Base-by-base conservation (phyloP, 2,113 vertebrate species). In the Noctilio leporinus region DNA sequence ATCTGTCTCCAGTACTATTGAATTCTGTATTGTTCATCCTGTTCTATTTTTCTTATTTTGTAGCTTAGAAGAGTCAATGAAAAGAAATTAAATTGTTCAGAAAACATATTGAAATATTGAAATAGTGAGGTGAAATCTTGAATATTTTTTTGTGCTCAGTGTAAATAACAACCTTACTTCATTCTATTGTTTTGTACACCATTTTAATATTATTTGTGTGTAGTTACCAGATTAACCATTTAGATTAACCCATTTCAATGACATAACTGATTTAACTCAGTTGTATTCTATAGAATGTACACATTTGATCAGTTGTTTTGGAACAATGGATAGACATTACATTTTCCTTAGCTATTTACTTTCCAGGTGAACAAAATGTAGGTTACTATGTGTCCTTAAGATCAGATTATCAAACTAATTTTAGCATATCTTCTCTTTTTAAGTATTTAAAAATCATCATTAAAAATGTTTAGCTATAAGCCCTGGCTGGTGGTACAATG, bases 381-480 rank as follows among this genome's bases (percentile, higher is more conserved):
- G 4, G 0, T 55, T 92, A 45, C 0, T 55, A n/a, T 45, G 22
- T 89, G 89, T 86, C n/a, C 38, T 87, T 84, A 76, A 95, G 89
- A 47, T 84, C 2, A 43, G 3, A 67, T 72, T 62, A 53, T 45
- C 2, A 49, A 69, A 65, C 4, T 19, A n/a, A n/a, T n/a, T n/a
- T n/a, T n/a, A n/a, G 2, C 72, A 22, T 12, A 16, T 91, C 16
- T 47, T 65, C 8, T 62, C 2, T 62, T 95, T 77, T 94, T 80
- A 94, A 88, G 82, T 91, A 94, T 82, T 93, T 83, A 91, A 75
- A 91, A 88, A 16, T 57, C 24, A 7, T 91, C 40, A 73, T 47
- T 2, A 90, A 87, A 93, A 75, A 51, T 92, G 4, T 73, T 93
- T 33, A 88, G 17, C 9, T 59, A 75, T n/a, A n/a, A n/a, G n/a